phyloP scores from a whole-genome alignment of 2,113 vertebrate species.

The Sardina pilchardus region DNA sequence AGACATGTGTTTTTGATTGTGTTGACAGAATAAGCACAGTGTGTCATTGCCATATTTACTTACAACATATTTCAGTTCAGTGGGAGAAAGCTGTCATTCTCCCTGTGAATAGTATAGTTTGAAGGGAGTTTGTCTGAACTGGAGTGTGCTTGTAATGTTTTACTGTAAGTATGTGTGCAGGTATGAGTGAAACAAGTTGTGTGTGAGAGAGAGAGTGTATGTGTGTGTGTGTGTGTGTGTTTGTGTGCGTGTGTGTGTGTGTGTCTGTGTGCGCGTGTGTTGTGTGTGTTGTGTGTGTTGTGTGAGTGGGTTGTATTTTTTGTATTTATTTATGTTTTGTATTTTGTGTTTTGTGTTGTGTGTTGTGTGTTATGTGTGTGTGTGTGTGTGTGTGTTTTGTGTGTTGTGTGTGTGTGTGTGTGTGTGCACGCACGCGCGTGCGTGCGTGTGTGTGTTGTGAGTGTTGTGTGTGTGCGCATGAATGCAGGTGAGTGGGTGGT shows the following conservation, averaged over 20 bases:
- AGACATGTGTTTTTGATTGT: not conserved
- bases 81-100: not conserved
- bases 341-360: no score
- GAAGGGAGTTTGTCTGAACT: not conserved
- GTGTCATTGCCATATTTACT: not conserved
- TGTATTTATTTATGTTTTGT: no score
- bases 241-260: not conserved
- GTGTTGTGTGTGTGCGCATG: not conserved
- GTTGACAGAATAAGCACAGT: not conserved
- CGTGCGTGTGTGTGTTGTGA: conserved; percentile 1
- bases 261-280: not conserved
- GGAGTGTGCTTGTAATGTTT: not conserved
- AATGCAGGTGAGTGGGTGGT: not conserved
- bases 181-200: not conserved
- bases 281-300: not conserved
- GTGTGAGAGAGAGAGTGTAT: not conserved
- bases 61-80: not conserved
- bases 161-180: not conserved
- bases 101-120: not conserved
- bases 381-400: not conserved
- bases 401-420: not conserved
- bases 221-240: not conserved
- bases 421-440: conserved; percentile 6
- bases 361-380: not conserved
- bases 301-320: not conserved